Evolutionary conservation across 2,797 vertebrate species (phyloP).

Genomic region (Distichodus sexfasciatus): DNA sequence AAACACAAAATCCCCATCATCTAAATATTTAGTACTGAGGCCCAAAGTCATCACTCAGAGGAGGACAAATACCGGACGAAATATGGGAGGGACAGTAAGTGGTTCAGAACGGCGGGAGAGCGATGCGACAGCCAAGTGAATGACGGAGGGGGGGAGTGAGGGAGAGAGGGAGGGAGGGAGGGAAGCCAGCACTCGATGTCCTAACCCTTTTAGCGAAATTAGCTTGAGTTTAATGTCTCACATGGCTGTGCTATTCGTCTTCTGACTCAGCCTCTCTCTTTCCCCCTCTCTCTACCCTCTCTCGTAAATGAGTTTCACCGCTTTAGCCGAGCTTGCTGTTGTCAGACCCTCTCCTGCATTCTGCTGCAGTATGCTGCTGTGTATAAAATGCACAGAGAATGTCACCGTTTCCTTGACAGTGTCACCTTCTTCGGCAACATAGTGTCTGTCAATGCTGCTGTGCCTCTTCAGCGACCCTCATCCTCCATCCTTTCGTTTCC

Average conservation of each 20-base stretch:
- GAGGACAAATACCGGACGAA: constrained; percentile 40
- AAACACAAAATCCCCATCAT: constrained; percentile 20
- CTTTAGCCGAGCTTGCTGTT: constrained; percentile 25
- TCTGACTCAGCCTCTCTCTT: constrained; percentile 63
- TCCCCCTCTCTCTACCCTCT: constrained; percentile 20
- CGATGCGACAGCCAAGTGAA: constrained; percentile 4
- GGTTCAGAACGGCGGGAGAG: neutral
- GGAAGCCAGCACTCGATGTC: constrained; percentile 61
- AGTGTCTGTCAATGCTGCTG: constrained; percentile 28
- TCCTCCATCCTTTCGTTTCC: constrained; percentile 9
- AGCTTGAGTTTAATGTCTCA: constrained; percentile 70
- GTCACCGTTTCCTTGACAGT: constrained; percentile 14
- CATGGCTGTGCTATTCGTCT: constrained; percentile 65
- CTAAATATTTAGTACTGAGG: constrained; percentile 20
- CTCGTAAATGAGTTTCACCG: constrained; percentile 39
- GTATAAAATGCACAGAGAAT: constrained; percentile 18
- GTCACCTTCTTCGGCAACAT: constrained; percentile 3
- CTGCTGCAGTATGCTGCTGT: constrained; percentile 2
- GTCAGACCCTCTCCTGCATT: constrained; percentile 11
- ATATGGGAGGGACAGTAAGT: constrained; percentile 35
- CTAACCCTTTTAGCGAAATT: constrained; percentile 81
- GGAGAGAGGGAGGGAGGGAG: constrained; percentile 47
- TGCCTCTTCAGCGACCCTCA: constrained; percentile 29
- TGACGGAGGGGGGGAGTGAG: neutral
- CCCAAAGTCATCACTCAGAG: constrained; percentile 35